These are phyloP conservation scores for Parus major DNA, from an alignment of 2,113 vertebrate species.

Conservation along the genomic window DNA sequence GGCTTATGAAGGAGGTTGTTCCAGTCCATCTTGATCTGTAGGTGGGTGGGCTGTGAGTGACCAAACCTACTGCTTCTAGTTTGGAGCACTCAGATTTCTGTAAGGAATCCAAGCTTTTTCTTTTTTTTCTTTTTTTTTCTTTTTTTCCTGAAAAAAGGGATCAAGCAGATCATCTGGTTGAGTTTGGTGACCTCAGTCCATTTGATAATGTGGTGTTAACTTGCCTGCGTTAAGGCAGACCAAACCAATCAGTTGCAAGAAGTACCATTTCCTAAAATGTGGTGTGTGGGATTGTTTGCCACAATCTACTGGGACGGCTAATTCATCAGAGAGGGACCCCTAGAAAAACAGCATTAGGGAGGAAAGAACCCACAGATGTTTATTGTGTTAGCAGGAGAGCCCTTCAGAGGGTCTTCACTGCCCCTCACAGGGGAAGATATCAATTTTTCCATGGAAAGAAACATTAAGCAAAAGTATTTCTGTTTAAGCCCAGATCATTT, in stretches of 20 bases:
- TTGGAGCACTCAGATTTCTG: conserved; percentile 38
- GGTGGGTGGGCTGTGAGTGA: conserved; percentile 62
- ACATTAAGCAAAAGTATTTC: neutral
- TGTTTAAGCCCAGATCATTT: conserved; percentile 10
- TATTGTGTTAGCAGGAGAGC: conserved; percentile 39
- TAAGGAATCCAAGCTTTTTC: neutral
- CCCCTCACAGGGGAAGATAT: neutral
- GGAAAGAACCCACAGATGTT: conserved; percentile 43
- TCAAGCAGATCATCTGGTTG: conserved; percentile 23
- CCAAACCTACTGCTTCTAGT: conserved; percentile 23
- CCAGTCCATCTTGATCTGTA: conserved; percentile 44
- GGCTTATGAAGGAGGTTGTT: conserved; percentile 16
- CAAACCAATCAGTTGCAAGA: conserved; percentile 14
- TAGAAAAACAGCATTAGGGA: conserved; percentile 18
- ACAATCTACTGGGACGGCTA: conserved; percentile 24
- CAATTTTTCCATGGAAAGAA: conserved; percentile 7
- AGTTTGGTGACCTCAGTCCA: conserved; percentile 44
- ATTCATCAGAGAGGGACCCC: conserved; percentile 28
- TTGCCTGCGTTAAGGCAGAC: conserved; percentile 14
- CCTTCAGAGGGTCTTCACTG: conserved; percentile 29
- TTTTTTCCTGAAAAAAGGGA: neutral
- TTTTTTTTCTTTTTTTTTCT: neutral
- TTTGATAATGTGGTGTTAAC: conserved; percentile 55
- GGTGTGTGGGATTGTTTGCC: conserved; percentile 27
- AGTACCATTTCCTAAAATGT: conserved; percentile 25